Conservation (phyloP, 2,888 invertebrate genomes). For the Phyllotreta cruciferae region DNA sequence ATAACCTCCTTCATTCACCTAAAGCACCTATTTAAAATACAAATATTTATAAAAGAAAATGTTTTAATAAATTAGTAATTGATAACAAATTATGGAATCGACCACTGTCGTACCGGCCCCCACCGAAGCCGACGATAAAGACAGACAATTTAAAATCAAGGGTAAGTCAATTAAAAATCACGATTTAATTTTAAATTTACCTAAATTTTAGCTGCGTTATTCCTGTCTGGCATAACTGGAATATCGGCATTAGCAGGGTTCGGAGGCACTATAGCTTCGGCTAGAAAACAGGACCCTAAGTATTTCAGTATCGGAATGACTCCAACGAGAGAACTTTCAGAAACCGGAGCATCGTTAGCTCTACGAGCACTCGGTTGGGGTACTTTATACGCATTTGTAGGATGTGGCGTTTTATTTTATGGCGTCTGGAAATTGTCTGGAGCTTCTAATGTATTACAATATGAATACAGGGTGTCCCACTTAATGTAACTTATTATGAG, state of each 20-base stretch:
- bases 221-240: slow-evolving; percentile 76
- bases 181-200: slow-evolving; percentile 7
- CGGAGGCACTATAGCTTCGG: slow-evolving; percentile 76
- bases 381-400: slow-evolving; percentile 84
- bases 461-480: too few relatives aligned
- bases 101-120: too few relatives aligned
- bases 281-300: slow-evolving; percentile 80
- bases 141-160: slow-evolving; percentile 41
- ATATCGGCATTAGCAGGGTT: slow-evolving; percentile 84
- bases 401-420: slow-evolving; percentile 81
- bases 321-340: slow-evolving; percentile 68
- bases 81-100: too few relatives aligned
- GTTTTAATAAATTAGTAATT: too few relatives aligned
- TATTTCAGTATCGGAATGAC: slow-evolving; percentile 78
- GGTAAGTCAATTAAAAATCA: slow-evolving; percentile 28
- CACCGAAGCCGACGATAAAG: slow-evolving; percentile 2
- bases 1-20: too few relatives aligned
- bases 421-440: slow-evolving; percentile 89
- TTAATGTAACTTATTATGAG: too few relatives aligned
- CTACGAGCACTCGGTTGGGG: slow-evolving; percentile 88
- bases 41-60: too few relatives aligned
- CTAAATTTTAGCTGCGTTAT: slow-evolving; percentile 69
- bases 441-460: slow-evolving; percentile 73
- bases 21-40: too few relatives aligned
- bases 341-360: slow-evolving; percentile 81